phyloP scores from a whole-genome alignment of 1,140 invertebrate species.

The Rhopalosiphum maidis region DNA sequence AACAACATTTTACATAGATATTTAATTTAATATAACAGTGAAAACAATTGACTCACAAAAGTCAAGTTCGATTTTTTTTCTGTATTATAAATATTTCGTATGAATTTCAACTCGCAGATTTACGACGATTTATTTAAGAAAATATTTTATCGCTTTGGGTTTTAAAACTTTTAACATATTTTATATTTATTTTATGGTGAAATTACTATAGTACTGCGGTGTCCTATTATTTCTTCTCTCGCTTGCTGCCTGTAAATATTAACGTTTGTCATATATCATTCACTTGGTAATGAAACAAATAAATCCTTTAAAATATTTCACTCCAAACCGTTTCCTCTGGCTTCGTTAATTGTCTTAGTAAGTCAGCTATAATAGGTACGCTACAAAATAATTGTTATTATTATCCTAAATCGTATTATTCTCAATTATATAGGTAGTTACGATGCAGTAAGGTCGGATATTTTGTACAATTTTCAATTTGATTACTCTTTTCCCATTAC shows the following conservation, averaged over 20 bases:
- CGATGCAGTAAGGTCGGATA: not conserved
- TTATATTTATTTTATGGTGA: not conserved
- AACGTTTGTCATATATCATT: not conserved
- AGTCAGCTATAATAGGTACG: not conserved
- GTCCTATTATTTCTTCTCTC: not conserved
- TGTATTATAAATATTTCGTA: not conserved
- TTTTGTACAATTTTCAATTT: slow-evolving; percentile 28
- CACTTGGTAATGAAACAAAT: not conserved
- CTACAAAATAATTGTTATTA: not conserved
- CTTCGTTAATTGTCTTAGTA: not conserved
- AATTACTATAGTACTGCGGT: not conserved
- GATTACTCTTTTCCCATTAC: slow-evolving; percentile 24
- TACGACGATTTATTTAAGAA: not conserved
- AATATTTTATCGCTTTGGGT: not conserved
- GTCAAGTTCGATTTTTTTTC: not conserved
- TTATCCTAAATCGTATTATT: not conserved
- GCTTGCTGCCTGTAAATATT: not conserved
- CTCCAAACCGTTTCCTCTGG: not conserved
- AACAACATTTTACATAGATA: not conserved
- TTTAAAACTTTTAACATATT: not conserved
- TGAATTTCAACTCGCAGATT: not conserved
- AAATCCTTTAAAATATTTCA: not conserved
- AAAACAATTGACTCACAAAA: not conserved
- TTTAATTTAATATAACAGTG: not conserved
- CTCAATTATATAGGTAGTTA: not conserved